Evolutionary conservation across 2,113 vertebrate genomes (phyloP).

Genomic region (Capreolus pygargus): DNA sequence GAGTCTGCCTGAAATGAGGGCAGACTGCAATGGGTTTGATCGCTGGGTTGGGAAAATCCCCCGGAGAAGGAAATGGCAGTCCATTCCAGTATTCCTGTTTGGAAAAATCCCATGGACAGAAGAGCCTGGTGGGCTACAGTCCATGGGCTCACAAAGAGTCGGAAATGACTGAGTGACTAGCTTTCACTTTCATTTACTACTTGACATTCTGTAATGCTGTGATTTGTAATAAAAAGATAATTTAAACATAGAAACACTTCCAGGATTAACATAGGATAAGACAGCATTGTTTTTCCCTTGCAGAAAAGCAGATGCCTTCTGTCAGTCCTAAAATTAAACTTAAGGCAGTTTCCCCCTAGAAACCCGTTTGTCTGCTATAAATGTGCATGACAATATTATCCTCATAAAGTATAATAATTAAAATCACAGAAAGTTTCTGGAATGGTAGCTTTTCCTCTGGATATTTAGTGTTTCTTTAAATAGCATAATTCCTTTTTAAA

Average conservation of each 20-base stretch:
- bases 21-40: background rate
- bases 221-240: background rate
- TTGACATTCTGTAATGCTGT: background rate
- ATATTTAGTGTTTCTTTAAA: constrained; percentile 23
- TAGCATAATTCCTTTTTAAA: background rate
- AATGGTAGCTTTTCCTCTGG: background rate
- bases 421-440: background rate
- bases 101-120: background rate
- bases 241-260: background rate
- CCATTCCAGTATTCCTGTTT: background rate
- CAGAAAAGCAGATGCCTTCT: background rate
- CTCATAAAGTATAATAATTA: constrained; percentile 57
- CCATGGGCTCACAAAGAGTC: background rate
- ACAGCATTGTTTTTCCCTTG: background rate
- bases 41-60: background rate
- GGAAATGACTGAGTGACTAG: background rate
- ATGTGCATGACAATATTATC: background rate
- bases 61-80: background rate
- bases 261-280: background rate
- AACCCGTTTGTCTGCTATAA: background rate
- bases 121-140: background rate
- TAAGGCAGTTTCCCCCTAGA: background rate
- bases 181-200: background rate
- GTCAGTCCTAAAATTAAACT: background rate
- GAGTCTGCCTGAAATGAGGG: background rate